Base-by-base conservation (phyloP, 2,113 vertebrate genomes). In the Nothobranchius kuhntae region DNA sequence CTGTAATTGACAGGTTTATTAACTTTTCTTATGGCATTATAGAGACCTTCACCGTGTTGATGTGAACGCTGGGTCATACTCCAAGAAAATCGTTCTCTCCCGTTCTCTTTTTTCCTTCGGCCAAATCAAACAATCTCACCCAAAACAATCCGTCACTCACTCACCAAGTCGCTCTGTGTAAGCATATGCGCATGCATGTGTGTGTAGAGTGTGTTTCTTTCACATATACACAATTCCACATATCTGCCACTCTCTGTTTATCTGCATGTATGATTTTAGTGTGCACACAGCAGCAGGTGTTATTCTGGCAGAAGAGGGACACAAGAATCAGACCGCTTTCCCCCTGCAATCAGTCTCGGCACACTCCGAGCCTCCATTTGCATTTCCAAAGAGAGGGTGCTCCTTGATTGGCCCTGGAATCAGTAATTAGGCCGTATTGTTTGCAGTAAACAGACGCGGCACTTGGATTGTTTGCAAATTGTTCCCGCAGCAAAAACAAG, bases 361-460 rank as follows among this genome's bases (percentile, higher is more conserved):
- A 86, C 75, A 77, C 85, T 84, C 73, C 74, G 9, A 78, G 75
- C 77, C 61, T 11, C 70, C 83, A 93, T 93, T 92, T 92, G 89
- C 92, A 93, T 93, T 88, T 91, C 86, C 87, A 92, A 91, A 90
- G 87, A 90, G 85, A 90, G 75, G 73, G 71, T 64, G 75, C 70
- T 81, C 73, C 87, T 90, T 93, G 93, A 93, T 94, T 94, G 89
- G 91, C 88, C 65, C 81, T 80, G 68, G 86, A 90, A 88, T 92
- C 79, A 71, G 88, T 92, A 93, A 94, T 93, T 94, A 93, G 78
- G 78, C 83, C 80, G 82, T 76, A 93, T 93, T 94, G 93, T 93
- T 93, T 91, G 91, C 65, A 75, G 87, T 93, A 93, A 93, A 93
- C 90, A 93, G 84, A 90, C 77, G 74, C 73, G 65, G 81, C 87